Base-by-base conservation (phyloP, 2,113 vertebrate species). In the Dromas ardeola region DNA sequence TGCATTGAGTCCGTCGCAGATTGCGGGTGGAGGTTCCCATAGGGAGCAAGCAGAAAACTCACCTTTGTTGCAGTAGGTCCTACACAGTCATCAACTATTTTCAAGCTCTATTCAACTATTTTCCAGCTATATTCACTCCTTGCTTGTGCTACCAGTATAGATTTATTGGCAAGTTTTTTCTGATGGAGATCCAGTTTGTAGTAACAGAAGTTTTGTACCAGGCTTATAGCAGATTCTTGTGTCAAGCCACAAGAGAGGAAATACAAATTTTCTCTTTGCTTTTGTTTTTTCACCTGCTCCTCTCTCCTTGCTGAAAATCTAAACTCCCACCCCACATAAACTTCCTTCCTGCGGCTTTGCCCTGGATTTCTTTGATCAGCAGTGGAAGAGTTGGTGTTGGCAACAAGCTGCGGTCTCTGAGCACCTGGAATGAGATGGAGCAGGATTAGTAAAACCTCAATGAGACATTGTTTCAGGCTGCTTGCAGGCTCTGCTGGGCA, bases 401-500 rank as follows among this genome's bases (percentile, higher is more conserved):
- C 79, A 78, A 55, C 59, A 59, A 43, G 18, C 43, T 59, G 43
- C 34, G 52, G 7, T 12, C 53, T 53, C 45, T 23, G 61, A 74
- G 65, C 38, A 22, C 38, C 42, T 3, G 3, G n/a, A 36, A 23
- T 21, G n/a, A 56, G 27, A 25, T 0, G 0, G 15, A 32, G 26
- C n/a, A 56, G 42, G 52, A 50, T 86, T 21, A 80, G 29, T 27
- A 59, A 61, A 20, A 70, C 11, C 40, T 81, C n/a, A 45, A 4
- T 1, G 3, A 22, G 50, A 23, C 3, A 1, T 53, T 59, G 65
- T 66, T 47, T 32, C 45, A 21, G 80, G 17, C 56, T 59, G 65
- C 53, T 59, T 12, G 30, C 49, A 69, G 42, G 32, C 40, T 40
- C 56, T 55, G n/a, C 32, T 49, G 20, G 43, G 22, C 43, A 18